phyloP scores from a whole-genome alignment of 2,113 vertebrate species.

The Podocnemis expansa region DNA sequence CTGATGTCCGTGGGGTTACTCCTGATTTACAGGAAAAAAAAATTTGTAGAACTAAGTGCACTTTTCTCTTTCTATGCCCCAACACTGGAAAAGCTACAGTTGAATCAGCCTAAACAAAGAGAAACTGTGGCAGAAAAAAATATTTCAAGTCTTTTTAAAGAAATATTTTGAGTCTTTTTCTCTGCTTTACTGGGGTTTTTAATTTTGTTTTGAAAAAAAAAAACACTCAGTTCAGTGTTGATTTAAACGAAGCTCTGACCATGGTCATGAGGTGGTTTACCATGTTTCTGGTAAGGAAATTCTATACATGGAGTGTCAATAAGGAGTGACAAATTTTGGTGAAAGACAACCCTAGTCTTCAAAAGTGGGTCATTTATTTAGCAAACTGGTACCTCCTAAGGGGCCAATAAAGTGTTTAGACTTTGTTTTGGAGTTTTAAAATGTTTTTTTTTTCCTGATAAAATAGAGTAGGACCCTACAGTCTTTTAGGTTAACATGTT shows the following conservation, averaged over 20 bases:
- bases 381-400: background rate
- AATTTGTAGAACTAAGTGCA: background rate
- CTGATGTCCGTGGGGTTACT: background rate
- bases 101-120: background rate
- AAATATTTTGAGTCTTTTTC: too few relatives aligned
- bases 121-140: background rate
- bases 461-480: background rate
- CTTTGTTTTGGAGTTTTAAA: background rate
- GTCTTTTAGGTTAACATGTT: background rate
- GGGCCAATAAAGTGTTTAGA: fast-evolving
- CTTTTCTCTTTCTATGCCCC: background rate
- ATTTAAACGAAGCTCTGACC: background rate
- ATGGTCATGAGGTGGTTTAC: background rate
- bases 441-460: background rate
- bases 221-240: background rate
- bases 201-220: background rate
- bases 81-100: background rate
- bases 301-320: background rate
- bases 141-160: background rate
- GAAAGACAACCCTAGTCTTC: background rate
- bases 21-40: too few relatives aligned
- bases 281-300: background rate
- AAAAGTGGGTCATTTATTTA: background rate
- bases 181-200: background rate
- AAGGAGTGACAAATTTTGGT: background rate